These are phyloP conservation scores for Trissolcus brochymenae DNA, from an alignment of 2,888 invertebrate species.

Conservation along the genomic window DNA sequence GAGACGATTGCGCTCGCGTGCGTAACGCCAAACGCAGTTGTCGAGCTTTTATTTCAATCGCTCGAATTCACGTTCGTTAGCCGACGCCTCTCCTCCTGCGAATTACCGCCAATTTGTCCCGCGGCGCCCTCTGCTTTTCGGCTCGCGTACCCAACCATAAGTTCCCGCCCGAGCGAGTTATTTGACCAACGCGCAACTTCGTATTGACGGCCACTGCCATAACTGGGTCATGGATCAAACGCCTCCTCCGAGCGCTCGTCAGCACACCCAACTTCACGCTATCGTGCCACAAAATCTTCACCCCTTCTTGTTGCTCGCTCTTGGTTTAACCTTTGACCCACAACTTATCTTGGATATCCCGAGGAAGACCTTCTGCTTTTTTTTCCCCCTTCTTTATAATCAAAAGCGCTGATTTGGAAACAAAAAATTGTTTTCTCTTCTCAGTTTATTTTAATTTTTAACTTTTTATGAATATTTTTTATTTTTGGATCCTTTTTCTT, in stretches of 20 bases:
- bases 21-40: slow-evolving; percentile 13
- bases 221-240: slow-evolving; percentile 51
- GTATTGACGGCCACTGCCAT: slow-evolving; percentile 44
- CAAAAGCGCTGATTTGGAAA: no score
- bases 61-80: slow-evolving; percentile 38
- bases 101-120: slow-evolving; percentile 31
- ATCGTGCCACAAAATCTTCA: not conserved
- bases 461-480: no score
- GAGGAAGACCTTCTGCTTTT: no score
- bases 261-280: not conserved
- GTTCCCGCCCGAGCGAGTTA: slow-evolving; percentile 18
- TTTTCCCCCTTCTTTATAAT: no score
- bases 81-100: slow-evolving; percentile 7
- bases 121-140: slow-evolving; percentile 16
- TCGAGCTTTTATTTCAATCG: slow-evolving; percentile 38
- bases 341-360: no score
- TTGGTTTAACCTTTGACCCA: not conserved
- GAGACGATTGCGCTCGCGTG: slow-evolving; percentile 30
- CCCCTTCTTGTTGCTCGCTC: not conserved
- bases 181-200: slow-evolving; percentile 27
- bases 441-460: no score
- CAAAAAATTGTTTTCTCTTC: no score
- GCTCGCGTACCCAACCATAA: slow-evolving; percentile 1
- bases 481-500: no score
- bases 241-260: slow-evolving; percentile 24